Evolutionary conservation across 37 sponge, comb jelly and placozoan genomes (phyloP).

Genomic region (Ephydatia muelleri): DNA sequence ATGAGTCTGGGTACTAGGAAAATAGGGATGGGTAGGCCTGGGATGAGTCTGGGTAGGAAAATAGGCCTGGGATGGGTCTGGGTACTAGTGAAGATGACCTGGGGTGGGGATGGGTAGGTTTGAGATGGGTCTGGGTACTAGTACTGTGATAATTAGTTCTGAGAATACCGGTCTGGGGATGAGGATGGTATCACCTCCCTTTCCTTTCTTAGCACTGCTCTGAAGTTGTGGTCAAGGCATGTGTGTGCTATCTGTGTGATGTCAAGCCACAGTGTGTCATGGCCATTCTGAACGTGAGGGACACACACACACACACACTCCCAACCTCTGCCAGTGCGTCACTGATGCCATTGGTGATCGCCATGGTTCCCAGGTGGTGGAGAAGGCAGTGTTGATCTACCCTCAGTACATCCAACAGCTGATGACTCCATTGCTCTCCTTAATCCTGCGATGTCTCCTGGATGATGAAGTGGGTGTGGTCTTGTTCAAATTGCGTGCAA

Average conservation of each 20-base stretch:
- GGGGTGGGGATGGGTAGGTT: no score
- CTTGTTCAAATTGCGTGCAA: neutral
- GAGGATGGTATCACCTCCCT: no score
- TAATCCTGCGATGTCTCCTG: slow-evolving; percentile 19
- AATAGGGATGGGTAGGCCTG: no score
- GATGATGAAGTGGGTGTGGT: slow-evolving; percentile 36
- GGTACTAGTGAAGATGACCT: no score
- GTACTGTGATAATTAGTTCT: no score
- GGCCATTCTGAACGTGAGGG: slow-evolving; percentile 49
- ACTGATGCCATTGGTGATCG: slow-evolving; percentile 2
- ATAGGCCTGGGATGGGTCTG: no score
- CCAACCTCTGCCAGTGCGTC: neutral
- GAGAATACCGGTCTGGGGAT: no score
- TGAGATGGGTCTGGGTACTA: no score
- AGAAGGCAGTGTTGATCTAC: slow-evolving; percentile 34
- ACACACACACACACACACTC: neutral
- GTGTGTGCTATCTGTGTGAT: slow-evolving; percentile 65
- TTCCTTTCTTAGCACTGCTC: slow-evolving; percentile 37
- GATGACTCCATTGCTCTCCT: slow-evolving; percentile 34
- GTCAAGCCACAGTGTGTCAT: slow-evolving; percentile 54
- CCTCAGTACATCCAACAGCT: slow-evolving; percentile 32
- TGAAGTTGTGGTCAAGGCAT: slow-evolving; percentile 41
- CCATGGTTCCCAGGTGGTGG: slow-evolving; percentile 11
- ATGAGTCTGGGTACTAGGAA: no score
- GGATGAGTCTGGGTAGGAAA: no score